phyloP scores from a whole-genome alignment of 1,140 invertebrate genomes.

The Euwallacea similis region DNA sequence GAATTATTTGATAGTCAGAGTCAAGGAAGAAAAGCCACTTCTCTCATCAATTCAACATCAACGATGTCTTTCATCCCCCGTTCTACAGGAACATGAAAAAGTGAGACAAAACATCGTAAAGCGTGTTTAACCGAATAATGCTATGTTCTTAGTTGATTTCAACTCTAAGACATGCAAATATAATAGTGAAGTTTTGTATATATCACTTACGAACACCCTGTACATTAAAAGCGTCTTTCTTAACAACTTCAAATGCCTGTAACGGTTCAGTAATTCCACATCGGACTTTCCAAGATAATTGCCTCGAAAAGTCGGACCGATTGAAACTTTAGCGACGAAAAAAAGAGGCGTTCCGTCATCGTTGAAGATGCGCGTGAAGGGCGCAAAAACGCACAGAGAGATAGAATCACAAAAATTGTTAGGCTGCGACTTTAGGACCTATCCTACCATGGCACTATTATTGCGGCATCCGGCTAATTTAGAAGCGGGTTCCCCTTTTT shows the following conservation, averaged over 20 bases:
- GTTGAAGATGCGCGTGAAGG: slow-evolving; percentile 39
- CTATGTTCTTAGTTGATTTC: too few relatives aligned
- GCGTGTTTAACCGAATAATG: too few relatives aligned
- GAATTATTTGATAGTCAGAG: too few relatives aligned
- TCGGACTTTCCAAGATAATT: not conserved
- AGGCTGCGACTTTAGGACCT: slow-evolving; percentile 48
- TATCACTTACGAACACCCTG: not conserved
- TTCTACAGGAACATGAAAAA: too few relatives aligned
- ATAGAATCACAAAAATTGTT: slow-evolving; percentile 47
- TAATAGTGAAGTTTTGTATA: not conserved
- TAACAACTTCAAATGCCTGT: not conserved
- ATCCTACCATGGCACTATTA: slow-evolving; percentile 49
- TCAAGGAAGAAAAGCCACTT: too few relatives aligned
- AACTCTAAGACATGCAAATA: too few relatives aligned
- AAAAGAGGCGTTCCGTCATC: slow-evolving; percentile 37
- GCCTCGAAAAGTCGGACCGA: not conserved
- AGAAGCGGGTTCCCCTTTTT: not conserved
- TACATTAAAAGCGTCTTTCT: not conserved
- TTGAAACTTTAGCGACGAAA: slow-evolving; percentile 17
- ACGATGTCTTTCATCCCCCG: too few relatives aligned
- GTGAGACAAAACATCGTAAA: too few relatives aligned
- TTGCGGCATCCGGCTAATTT: slow-evolving; percentile 26
- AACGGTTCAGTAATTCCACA: slow-evolving; percentile 1
- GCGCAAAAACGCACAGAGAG: not conserved
- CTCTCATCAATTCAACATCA: too few relatives aligned